phyloP scores from a whole-genome alignment of 2,797 vertebrate species.

The Liparis tanakae region DNA sequence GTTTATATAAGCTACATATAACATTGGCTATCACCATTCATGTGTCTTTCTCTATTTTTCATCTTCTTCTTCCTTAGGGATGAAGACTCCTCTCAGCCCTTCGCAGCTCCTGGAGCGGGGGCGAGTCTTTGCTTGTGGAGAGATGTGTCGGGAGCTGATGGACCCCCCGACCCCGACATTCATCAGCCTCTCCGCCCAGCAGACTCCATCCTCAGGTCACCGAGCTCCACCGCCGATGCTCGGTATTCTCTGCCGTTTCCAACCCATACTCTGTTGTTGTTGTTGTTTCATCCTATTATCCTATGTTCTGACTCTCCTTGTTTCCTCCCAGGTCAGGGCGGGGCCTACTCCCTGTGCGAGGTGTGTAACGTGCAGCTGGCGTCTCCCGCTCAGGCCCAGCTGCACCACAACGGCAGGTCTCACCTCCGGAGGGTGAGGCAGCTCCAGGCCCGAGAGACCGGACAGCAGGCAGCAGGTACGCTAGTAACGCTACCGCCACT shows the following conservation, averaged over 20 bases:
- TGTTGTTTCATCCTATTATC: too few species aligned
- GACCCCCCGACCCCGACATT: constrained; percentile 36
- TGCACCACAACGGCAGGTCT: constrained; percentile 74
- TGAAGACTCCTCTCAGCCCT: constrained; percentile 68
- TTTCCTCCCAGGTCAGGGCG: constrained; percentile 43
- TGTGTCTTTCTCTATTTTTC: neutral
- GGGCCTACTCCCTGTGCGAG: constrained; percentile 65
- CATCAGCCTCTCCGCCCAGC: constrained; percentile 44
- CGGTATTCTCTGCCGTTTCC: neutral
- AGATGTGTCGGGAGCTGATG: constrained; percentile 63
- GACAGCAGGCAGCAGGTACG: constrained; percentile 55
- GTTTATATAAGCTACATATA: neutral
- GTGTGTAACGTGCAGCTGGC: constrained; percentile 76
- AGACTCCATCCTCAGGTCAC: constrained; percentile 58
- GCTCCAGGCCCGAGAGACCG: constrained; percentile 57
- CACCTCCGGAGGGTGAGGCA: constrained; percentile 74
- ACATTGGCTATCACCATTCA: neutral
- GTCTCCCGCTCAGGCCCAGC: constrained; percentile 69
- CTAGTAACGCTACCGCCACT: constrained; percentile 32
- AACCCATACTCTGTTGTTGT: neutral
- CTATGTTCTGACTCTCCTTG: neutral
- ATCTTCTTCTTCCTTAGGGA: constrained; percentile 36
- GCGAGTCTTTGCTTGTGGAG: constrained; percentile 62
- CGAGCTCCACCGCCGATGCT: neutral
- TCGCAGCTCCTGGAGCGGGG: constrained; percentile 60